A percentile compares a stretch with the other conserved stretches of the same genome.
These are phyloP conservation scores for Pogonophryne albipinna DNA, from an alignment of 2,797 vertebrate genomes.

Conservation along the genomic window DNA sequence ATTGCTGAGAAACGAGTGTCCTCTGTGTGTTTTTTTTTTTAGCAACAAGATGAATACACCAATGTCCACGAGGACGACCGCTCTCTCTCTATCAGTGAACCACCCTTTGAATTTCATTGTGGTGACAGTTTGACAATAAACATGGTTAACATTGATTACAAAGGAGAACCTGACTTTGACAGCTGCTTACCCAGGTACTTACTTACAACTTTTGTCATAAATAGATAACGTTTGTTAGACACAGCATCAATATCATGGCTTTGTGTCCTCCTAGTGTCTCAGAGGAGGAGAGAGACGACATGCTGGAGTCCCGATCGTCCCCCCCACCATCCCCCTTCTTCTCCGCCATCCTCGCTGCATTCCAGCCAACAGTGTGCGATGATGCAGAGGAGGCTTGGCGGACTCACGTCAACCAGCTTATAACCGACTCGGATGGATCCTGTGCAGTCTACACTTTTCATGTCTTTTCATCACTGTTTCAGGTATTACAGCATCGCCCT, in stretches of 20 bases:
- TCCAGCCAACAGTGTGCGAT: slow-evolving; percentile 93
- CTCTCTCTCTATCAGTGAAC: slow-evolving; percentile 88
- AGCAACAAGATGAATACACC: slow-evolving; percentile 89
- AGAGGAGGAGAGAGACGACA: slow-evolving; percentile 88
- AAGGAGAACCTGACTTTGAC: slow-evolving; percentile 84
- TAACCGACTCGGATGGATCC: slow-evolving; percentile 94
- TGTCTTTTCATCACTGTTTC: slow-evolving; percentile 95
- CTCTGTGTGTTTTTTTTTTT: slow-evolving; percentile 24
- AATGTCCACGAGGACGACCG: slow-evolving; percentile 88
- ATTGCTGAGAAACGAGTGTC: slow-evolving; percentile 18
- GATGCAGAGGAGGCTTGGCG: slow-evolving; percentile 97
- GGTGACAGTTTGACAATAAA: slow-evolving; percentile 87
- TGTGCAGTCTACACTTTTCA: slow-evolving; percentile 97
- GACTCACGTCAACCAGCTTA: slow-evolving; percentile 95
- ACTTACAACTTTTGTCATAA: slow-evolving; percentile 67
- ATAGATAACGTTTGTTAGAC: not conserved
- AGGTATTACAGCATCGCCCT: slow-evolving; percentile 82
- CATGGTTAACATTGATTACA: slow-evolving; percentile 85
- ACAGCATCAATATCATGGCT: not conserved
- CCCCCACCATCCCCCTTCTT: slow-evolving; percentile 97
- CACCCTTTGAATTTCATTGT: slow-evolving; percentile 87
- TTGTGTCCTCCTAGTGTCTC: slow-evolving; percentile 76
- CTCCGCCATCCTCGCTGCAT: slow-evolving; percentile 96
- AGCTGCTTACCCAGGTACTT: slow-evolving; percentile 88
- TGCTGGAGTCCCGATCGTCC: slow-evolving; percentile 80